A percentile compares a stretch with the other conserved stretches of the same genome.
Evolutionary conservation across 2,113 vertebrate species (phyloP).

Genomic region (Brachypteracias leptosomus): DNA sequence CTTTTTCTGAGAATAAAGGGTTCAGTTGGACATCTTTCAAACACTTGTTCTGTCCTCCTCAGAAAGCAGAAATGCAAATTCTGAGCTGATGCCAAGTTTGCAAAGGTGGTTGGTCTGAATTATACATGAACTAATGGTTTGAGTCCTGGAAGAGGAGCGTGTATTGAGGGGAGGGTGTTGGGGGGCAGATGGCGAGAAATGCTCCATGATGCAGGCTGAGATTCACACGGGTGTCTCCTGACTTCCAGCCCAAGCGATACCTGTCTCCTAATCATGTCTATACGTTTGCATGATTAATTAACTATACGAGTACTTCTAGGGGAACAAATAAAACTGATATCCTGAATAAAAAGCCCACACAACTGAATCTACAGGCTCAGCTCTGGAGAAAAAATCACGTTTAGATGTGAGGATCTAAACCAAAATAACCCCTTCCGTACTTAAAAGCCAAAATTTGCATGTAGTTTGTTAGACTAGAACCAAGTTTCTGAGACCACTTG

Average conservation of each 20-base stretch:
- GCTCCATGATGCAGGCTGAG: neutral
- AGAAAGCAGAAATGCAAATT: neutral
- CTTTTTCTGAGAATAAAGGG: neutral
- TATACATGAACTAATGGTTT: neutral
- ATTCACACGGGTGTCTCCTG: accelerated
- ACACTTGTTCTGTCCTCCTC: neutral
- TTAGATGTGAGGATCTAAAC: neutral
- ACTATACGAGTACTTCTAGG: neutral
- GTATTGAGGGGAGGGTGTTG: neutral
- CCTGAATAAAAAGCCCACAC: neutral
- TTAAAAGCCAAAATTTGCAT: neutral
- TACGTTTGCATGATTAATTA: neutral
- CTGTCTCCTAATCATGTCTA: neutral
- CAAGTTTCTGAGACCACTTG: neutral
- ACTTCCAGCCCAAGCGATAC: neutral
- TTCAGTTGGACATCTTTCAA: neutral
- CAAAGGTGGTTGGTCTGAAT: neutral
- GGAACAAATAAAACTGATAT: neutral
- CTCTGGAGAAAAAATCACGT: neutral
- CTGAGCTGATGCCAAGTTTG: neutral
- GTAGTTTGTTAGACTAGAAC: neutral
- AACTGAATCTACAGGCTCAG: neutral
- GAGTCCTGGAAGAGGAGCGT: neutral
- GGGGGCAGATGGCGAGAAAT: neutral
- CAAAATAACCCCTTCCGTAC: neutral